phyloP scores from a whole-genome alignment of 2,797 vertebrate species.

The Syndactyla subalaris region DNA sequence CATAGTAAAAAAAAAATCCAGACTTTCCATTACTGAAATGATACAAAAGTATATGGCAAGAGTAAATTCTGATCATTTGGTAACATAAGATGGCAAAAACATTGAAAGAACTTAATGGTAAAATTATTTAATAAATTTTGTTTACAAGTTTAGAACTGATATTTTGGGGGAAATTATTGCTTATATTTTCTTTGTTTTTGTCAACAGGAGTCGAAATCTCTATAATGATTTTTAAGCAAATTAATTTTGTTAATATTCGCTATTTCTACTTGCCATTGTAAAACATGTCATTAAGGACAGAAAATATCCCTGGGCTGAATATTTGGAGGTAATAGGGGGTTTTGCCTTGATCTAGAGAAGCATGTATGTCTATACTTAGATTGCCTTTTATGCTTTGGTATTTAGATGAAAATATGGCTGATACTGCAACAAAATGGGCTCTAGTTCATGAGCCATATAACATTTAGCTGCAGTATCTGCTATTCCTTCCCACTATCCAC shows the following conservation, averaged over 20 bases:
- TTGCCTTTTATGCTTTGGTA: not conserved
- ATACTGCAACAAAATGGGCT: not conserved
- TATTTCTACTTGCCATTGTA: not conserved
- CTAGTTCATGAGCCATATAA: not conserved
- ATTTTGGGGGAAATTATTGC: too few species aligned
- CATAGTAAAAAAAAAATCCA: not conserved
- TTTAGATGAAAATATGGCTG: not conserved
- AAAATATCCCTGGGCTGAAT: not conserved
- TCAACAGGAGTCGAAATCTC: not conserved
- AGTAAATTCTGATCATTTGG: not conserved
- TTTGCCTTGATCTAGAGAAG: not conserved
- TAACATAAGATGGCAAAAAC: not conserved
- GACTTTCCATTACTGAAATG: not conserved
- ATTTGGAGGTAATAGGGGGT: fast-evolving
- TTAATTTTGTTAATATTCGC: not conserved
- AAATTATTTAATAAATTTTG: not conserved
- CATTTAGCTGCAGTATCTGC: not conserved
- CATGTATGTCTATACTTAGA: not conserved
- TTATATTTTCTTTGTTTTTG: not conserved
- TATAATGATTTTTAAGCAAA: not conserved
- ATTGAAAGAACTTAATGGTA: not conserved
- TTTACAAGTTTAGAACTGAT: not conserved
- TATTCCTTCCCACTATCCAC: not conserved
- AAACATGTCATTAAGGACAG: not conserved
- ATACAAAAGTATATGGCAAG: not conserved